phyloP scores from a whole-genome alignment of 1,140 invertebrate genomes.

The Chrysomallon squamiferum region DNA sequence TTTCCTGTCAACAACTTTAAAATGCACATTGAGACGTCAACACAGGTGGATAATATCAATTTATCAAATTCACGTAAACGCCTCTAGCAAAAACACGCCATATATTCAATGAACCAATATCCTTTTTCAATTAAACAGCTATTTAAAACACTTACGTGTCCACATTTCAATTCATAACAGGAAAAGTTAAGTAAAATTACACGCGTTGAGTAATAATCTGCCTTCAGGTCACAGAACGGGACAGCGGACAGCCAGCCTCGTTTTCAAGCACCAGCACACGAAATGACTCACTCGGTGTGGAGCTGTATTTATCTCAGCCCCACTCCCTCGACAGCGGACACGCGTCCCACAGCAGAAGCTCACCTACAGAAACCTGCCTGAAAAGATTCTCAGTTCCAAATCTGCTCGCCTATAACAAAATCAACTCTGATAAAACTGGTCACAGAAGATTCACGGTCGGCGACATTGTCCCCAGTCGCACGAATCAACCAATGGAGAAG shows the following conservation, averaged over 20 bases:
- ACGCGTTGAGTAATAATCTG: too few relatives aligned
- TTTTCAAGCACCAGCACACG: constrained; percentile 16
- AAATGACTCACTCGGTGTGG: background rate
- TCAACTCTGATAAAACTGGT: background rate
- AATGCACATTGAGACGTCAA: too few relatives aligned
- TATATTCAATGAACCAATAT: too few relatives aligned
- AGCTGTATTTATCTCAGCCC: background rate
- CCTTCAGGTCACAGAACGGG: constrained; percentile 1
- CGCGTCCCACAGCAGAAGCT: background rate
- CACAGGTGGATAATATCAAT: too few relatives aligned
- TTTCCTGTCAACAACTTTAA: too few relatives aligned
- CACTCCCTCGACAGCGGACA: constrained; percentile 3
- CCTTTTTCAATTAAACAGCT: too few relatives aligned
- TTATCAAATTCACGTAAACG: too few relatives aligned
- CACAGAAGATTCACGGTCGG: constrained; percentile 3
- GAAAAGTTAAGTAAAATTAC: too few relatives aligned
- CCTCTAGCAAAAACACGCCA: too few relatives aligned
- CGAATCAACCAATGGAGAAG: background rate
- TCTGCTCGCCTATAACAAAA: background rate
- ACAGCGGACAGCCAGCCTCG: constrained; percentile 12
- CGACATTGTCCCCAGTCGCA: background rate
- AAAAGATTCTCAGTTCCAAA: constrained; percentile 9
- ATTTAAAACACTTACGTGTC: too few relatives aligned
- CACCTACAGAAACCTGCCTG: too few relatives aligned
- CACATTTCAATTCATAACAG: too few relatives aligned